A percentile compares a stretch with the other conserved stretches of the same genome.
These are phyloP conservation scores for Hofmannophila pseudospretella DNA, from an alignment of 2,888 invertebrate species.

Conservation along the genomic window DNA sequence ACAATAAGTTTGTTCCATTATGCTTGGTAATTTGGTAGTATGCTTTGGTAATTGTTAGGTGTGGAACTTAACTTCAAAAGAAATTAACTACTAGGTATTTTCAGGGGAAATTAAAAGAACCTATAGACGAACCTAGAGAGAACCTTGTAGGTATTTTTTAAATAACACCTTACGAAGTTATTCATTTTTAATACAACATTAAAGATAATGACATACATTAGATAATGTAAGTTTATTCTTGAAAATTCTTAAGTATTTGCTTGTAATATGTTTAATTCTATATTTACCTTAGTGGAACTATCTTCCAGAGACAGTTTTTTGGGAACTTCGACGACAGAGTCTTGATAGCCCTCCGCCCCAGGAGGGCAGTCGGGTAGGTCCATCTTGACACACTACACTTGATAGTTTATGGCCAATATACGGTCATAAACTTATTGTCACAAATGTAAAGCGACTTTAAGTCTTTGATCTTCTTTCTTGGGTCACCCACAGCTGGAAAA, in stretches of 20 bases:
- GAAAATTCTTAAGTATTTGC: too few relatives aligned
- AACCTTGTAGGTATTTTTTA: too few relatives aligned
- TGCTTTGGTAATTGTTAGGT: too few relatives aligned
- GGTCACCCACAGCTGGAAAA: conserved; percentile 41
- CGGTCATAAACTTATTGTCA: conserved; percentile 54
- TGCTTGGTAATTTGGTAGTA: too few relatives aligned
- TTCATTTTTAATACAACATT: not conserved
- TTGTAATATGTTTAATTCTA: conserved; percentile 4
- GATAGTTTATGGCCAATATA: conserved; percentile 59
- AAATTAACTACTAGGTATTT: too few relatives aligned
- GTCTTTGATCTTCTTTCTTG: conserved; percentile 39
- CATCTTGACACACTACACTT: conserved; percentile 71
- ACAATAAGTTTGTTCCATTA: too few relatives aligned
- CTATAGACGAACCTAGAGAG: too few relatives aligned
- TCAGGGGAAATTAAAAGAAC: too few relatives aligned
- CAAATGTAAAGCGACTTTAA: conserved; percentile 28
- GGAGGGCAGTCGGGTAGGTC: conserved; percentile 71
- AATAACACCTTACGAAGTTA: not conserved
- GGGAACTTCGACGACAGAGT: conserved; percentile 57
- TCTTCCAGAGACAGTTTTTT: conserved; percentile 47
- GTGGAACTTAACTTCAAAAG: too few relatives aligned
- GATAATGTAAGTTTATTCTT: not conserved
- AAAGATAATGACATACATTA: not conserved
- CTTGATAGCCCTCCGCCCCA: conserved; percentile 68
- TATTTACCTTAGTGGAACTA: conserved; percentile 67